phyloP scores from a whole-genome alignment of 2,888 invertebrate species.

The Cantharis rufa region DNA sequence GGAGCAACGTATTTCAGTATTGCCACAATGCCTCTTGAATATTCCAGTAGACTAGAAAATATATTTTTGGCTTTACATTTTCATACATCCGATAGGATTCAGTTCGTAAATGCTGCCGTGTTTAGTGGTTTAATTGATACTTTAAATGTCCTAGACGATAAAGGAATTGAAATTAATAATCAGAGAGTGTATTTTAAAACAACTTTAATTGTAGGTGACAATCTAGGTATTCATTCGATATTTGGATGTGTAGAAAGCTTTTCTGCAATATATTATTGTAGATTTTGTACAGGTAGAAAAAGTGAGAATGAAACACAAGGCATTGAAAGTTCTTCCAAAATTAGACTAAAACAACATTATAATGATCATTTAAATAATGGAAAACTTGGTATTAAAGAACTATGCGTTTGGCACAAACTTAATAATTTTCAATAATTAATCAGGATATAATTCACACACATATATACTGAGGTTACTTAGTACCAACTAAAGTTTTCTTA shows the following conservation, averaged over 20 bases:
- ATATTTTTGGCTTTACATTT: too few relatives aligned
- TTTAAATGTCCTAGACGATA: not conserved
- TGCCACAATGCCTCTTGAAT: constrained; percentile 28
- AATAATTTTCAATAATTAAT: too few relatives aligned
- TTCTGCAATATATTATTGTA: constrained; percentile 3
- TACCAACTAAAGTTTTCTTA: too few relatives aligned
- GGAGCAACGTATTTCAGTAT: constrained; percentile 34
- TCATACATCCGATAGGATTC: constrained; percentile 3
- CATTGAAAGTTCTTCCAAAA: constrained; percentile 20
- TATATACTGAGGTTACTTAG: constrained; percentile 34
- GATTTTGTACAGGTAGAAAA: constrained; percentile 20
- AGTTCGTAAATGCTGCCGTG: not conserved
- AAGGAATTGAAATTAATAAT: not conserved
- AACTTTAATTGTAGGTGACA: constrained; percentile 6
- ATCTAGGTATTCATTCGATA: constrained; percentile 13
- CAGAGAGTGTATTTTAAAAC: not conserved
- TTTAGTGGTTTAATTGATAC: not conserved
- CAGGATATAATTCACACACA: too few relatives aligned
- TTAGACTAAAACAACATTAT: constrained; percentile 10
- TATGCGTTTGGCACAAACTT: constrained; percentile 39
- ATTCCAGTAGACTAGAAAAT: constrained; percentile 19
- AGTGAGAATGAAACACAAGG: constrained; percentile 10
- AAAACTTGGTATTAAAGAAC: constrained; percentile 33
- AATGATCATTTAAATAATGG: constrained; percentile 19
- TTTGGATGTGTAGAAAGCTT: constrained; percentile 12